A percentile compares a stretch with the other conserved stretches of the same genome.
Evolutionary conservation across 2,888 invertebrate genomes (phyloP).

Genomic region (Creontiades dilutus): DNA sequence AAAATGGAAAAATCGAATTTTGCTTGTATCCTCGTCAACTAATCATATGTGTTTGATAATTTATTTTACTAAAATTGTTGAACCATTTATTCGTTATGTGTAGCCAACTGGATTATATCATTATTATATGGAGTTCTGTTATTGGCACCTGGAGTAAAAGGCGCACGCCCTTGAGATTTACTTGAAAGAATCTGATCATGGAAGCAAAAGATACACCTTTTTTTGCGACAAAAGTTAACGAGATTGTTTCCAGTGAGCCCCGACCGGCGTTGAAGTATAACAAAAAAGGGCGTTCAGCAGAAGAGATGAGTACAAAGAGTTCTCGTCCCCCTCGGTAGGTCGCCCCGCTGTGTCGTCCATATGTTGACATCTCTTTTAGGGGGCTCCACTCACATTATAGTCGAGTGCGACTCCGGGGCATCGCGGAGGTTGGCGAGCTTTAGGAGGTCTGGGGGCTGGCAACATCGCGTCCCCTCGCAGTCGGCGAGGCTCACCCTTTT

Average conservation of each 20-base stretch:
- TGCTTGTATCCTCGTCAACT: too few species aligned
- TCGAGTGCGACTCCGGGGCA: neutral
- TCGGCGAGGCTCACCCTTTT: neutral
- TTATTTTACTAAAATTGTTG: too few species aligned
- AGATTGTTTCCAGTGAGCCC: conserved; percentile 44
- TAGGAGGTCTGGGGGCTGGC: conserved; percentile 3
- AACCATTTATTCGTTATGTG: too few species aligned
- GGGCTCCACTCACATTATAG: neutral
- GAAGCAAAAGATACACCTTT: neutral
- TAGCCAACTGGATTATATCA: too few species aligned
- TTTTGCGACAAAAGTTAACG: conserved; percentile 45
- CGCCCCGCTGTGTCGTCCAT: conserved; percentile 50
- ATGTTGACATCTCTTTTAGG: conserved; percentile 64
- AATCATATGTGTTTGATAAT: too few species aligned
- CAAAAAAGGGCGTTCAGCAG: conserved; percentile 21
- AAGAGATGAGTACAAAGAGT: neutral
- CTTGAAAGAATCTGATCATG: neutral
- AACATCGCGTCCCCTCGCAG: conserved; percentile 2
- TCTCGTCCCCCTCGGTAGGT: neutral
- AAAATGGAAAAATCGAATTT: too few species aligned
- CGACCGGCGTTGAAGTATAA: neutral
- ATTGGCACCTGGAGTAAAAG: too few species aligned
- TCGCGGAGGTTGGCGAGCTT: neutral
- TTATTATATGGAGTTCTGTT: too few species aligned
- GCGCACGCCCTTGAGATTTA: neutral